These are phyloP conservation scores for Ficedula albicollis DNA, from an alignment of 2,797 vertebrate genomes.

Conservation along the genomic window DNA sequence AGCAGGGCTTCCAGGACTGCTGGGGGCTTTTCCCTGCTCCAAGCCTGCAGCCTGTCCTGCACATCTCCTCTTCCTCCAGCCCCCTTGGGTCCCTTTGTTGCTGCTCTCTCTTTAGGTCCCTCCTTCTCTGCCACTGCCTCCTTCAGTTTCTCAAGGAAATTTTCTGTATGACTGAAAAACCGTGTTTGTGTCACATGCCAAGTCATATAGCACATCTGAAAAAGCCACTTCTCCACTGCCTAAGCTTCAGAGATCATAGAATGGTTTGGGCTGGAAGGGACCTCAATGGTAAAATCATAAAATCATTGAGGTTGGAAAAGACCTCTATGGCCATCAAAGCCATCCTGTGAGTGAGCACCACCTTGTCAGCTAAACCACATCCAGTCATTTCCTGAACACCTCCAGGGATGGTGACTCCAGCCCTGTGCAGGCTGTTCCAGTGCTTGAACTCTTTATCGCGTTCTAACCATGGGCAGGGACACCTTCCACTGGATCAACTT, in stretches of 20 bases:
- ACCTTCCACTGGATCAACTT: no score
- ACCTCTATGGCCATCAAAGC: not conserved
- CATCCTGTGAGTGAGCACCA: not conserved
- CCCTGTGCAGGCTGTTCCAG: not conserved
- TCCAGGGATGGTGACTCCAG: not conserved
- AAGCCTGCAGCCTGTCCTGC: not conserved
- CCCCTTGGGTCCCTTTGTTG: not conserved
- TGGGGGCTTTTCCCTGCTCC: not conserved
- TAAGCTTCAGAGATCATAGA: not conserved
- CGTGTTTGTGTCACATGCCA: not conserved
- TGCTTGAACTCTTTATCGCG: accelerated
- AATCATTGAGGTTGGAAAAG: not conserved
- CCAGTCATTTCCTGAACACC: not conserved
- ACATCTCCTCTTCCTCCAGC: not conserved
- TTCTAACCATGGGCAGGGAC: not conserved
- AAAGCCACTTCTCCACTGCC: not conserved
- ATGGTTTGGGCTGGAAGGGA: not conserved
- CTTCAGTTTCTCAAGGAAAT: not conserved
- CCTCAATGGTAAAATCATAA: not conserved
- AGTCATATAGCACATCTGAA: accelerated
- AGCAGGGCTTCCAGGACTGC: not conserved
- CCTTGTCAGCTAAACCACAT: not conserved
- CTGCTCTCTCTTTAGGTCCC: not conserved
- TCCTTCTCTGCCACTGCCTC: not conserved
- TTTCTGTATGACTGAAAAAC: not conserved